Base-by-base conservation (phyloP, 2,113 vertebrate genomes). In the Saccopteryx bilineata region DNA sequence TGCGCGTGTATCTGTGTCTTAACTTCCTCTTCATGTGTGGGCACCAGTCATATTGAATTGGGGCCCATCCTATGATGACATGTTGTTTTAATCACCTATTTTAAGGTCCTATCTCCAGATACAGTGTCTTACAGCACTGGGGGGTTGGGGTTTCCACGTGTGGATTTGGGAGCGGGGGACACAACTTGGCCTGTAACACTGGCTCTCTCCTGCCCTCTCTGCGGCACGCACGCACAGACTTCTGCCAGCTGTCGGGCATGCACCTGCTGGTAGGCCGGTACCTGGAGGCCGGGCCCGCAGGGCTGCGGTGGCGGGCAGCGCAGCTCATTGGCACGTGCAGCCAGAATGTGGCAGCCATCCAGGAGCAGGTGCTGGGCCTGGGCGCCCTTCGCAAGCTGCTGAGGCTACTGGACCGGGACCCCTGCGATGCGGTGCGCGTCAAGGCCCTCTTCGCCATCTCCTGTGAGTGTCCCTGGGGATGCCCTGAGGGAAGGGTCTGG, bases 401-500 rank as follows among this genome's bases (percentile, higher is more conserved):
- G 48, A 97, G 99, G 87, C 98, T 99, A 65, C 98, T 99, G 0
- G 99, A 99, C 91, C 98, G 98, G 0, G 99, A 99, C 90, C 28
- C 98, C 61, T 95, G 98, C 1, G 98, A 99, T 78, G 97, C 98
- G 0, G 99, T 99, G 93, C 98, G 99, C 58, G 98, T 99, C 78
- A 99, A 99, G 97, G 98, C 99, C 1, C 99, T 99, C 60, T 99
- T 99, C 4, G 99, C 99, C 2, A 98, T 99, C 58, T 99, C 99
- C 72, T 99, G 99, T 99, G 96, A 99, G 99, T 99, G 58, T 66
- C 60, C 48, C 0, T 12, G 39, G 14, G 23, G 4, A 33, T 5
- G 48, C 52, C 0, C 39, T 39, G 39, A 4, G 88, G 33, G 4
- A 1, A 21, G 66, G 33, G 9, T 12, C 26, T 0, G 10, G 65